phyloP scores from a whole-genome alignment of 2,888 invertebrate genomes.

The Epiperipatus broadwayi region DNA sequence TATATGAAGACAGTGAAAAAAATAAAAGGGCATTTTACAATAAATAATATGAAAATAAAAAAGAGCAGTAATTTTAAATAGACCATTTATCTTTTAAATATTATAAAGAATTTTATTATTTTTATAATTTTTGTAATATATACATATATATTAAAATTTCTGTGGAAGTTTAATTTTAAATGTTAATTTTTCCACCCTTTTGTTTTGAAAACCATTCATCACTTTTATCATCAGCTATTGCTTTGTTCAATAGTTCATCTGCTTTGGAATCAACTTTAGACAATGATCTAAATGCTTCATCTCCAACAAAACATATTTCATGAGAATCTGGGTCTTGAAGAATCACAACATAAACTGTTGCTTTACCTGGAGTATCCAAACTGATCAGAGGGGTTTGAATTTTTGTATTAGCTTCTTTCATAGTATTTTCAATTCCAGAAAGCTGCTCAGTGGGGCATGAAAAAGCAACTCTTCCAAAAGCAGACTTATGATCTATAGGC shows the following conservation, averaged over 20 bases:
- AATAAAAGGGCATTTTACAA: too few species aligned
- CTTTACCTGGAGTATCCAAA: conserved; percentile 92
- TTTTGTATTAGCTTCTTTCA: conserved; percentile 46
- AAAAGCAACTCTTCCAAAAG: conserved; percentile 89
- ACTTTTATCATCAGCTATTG: conserved; percentile 47
- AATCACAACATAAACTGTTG: conserved; percentile 85
- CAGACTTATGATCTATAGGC: conserved; percentile 58
- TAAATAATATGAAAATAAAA: too few species aligned
- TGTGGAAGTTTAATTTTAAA: too few species aligned
- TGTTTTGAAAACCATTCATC: conserved; percentile 28
- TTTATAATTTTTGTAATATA: too few species aligned
- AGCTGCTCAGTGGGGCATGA: conserved; percentile 57
- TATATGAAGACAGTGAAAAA: too few species aligned
- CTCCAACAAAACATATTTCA: conserved; percentile 96
- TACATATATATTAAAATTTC: too few species aligned
- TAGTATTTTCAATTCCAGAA: conserved; percentile 48
- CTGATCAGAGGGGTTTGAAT: conserved; percentile 73
- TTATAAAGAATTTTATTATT: too few species aligned
- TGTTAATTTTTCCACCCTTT: too few species aligned
- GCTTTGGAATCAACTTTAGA: conserved; percentile 67
- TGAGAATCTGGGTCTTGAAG: conserved; percentile 89
- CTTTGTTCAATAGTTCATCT: conserved; percentile 54
- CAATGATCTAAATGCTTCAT: conserved; percentile 72
- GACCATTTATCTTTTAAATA: too few species aligned
- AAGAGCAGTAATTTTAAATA: too few species aligned